Evolutionary conservation across 1,140 invertebrate genomes (phyloP), one percentile per base, ranked within the genome.

Genomic region (Listronotus bonariensis): DNA sequence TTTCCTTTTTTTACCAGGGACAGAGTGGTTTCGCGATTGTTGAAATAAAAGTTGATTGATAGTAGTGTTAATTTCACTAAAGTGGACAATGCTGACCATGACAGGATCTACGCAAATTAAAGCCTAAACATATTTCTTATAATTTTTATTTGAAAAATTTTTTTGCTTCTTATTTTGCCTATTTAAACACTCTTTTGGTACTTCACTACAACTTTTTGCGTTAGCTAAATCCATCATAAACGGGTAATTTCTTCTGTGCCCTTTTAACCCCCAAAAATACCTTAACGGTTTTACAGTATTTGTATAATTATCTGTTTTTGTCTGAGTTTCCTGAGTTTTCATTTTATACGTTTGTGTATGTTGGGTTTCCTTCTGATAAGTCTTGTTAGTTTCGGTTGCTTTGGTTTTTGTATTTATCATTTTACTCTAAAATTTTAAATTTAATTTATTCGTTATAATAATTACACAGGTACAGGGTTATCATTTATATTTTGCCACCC

Each of bases 371-470:
- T 81, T 78, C 15, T 82, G 79, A 52, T 83, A 78, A 11, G 83
- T 85, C 65, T 83, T 80, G 18, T 74, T 38, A 0, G 87, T 89
- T 74, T 88, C 87, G 0, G 84, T 86, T 17, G 85, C 85, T 59
- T 81, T 82, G 0, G 87, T 89, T 14, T 66, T 66, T 38, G 82
- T 83, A 48, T 83, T 82, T 12, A 80, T 81, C 62, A 88, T 80
- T 38, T 80, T 80, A 0, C 84, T 83, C 86, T 87, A 60, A 43
- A 77, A 77, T 46, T 18, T 56, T 45, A 53, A 20, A 59, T 9
- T 2, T 4, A 31, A 17, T 14, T 43, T 17, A 6, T 43, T 6
- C n/a, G n/a, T n/a, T n/a, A n/a, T n/a, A n/a, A n/a, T n/a, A n/a
- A n/a, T n/a, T n/a, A n/a, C n/a, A n/a, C n/a, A n/a, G n/a, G n/a